phyloP scores from a whole-genome alignment of 1,140 invertebrate genomes.

The Mactra quadrangularis region DNA sequence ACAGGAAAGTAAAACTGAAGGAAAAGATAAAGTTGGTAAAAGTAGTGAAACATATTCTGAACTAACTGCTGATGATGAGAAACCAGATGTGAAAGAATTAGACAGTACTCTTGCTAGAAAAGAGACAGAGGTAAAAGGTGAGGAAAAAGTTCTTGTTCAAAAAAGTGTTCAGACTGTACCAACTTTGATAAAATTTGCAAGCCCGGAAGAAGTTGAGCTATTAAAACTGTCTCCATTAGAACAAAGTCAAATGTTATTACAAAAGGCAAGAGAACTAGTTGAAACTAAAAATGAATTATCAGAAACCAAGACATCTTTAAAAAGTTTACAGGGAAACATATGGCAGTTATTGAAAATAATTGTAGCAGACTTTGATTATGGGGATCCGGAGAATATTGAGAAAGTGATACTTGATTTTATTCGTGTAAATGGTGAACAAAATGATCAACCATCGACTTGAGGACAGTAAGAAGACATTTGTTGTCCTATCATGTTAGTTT shows the following conservation, averaged over 20 bases:
- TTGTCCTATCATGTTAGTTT: too few species aligned
- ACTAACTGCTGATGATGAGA: constrained; percentile 10
- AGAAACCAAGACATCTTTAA: constrained; percentile 36
- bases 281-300: constrained; percentile 28
- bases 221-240: constrained; percentile 39
- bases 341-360: constrained; percentile 56
- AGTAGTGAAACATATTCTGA: neutral
- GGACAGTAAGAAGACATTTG: neutral
- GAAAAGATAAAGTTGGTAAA: neutral
- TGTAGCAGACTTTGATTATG: constrained; percentile 56
- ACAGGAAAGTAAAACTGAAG: neutral
- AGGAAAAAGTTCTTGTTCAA: constrained; percentile 30
- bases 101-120: constrained; percentile 4
- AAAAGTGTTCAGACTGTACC: constrained; percentile 51
- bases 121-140: neutral
- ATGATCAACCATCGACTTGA: constrained; percentile 7
- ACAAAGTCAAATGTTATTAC: constrained; percentile 36
- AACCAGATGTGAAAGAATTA: constrained; percentile 35
- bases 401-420: constrained; percentile 60
- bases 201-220: constrained; percentile 48
- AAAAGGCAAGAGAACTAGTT: constrained; percentile 48
- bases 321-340: constrained; percentile 49
- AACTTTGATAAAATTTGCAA: constrained; percentile 55
- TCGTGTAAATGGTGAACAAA: constrained; percentile 53
- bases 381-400: constrained; percentile 58